Conservation (phyloP, 2,888 invertebrate genomes). For the Rhagophthalmus giganteus region DNA sequence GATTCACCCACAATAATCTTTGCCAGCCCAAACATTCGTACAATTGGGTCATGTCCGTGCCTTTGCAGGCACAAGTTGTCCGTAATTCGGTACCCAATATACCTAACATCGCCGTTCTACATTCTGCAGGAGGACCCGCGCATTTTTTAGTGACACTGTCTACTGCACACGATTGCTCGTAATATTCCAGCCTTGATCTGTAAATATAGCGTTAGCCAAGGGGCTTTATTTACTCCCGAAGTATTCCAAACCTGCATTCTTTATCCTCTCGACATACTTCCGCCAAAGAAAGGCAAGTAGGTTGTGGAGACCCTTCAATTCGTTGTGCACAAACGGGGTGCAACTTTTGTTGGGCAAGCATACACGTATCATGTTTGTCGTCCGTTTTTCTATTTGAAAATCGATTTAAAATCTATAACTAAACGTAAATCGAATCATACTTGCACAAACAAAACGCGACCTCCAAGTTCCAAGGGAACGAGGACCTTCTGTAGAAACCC, state of each 20-base stretch:
- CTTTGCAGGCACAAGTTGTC: constrained; percentile 85
- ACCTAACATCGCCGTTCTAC: constrained; percentile 82
- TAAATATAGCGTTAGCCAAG: constrained; percentile 16
- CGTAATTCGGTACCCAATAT: constrained; percentile 88
- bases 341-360: constrained; percentile 85
- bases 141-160: constrained; percentile 89
- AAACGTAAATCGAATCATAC: constrained; percentile 60
- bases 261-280: constrained; percentile 80
- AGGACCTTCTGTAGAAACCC: constrained; percentile 80
- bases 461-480: constrained; percentile 82
- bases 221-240: constrained; percentile 2
- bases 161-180: constrained; percentile 89
- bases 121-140: constrained; percentile 82
- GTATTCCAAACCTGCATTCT: constrained; percentile 74
- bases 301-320: constrained; percentile 65
- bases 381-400: constrained; percentile 73
- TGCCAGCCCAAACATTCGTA: constrained; percentile 92
- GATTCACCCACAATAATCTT: constrained; percentile 86
- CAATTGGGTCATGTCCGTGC: constrained; percentile 80
- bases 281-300: constrained; percentile 85
- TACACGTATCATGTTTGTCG: constrained; percentile 83
- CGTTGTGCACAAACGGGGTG: constrained; percentile 89
- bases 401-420: constrained; percentile 7
- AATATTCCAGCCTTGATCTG: constrained; percentile 80
- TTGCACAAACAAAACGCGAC: constrained; percentile 93